Conservation (phyloP, 2,888 invertebrate species). For the Phaonia tiefii region DNA sequence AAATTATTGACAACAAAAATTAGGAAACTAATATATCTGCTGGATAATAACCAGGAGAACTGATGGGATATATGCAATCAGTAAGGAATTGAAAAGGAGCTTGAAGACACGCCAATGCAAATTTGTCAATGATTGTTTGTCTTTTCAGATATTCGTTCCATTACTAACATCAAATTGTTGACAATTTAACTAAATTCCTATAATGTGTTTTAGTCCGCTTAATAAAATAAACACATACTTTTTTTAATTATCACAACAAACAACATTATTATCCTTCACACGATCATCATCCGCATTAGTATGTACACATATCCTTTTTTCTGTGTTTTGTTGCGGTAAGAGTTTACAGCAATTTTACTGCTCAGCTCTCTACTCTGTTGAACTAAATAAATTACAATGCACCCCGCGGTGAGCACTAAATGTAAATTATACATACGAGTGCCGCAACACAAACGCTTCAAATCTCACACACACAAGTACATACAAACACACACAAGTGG, state of each 20-base stretch:
- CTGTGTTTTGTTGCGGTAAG: background rate
- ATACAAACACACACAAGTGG: background rate
- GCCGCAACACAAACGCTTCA: slow-evolving; percentile 16
- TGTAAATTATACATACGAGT: slow-evolving; percentile 52
- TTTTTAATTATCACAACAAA: slow-evolving; percentile 35
- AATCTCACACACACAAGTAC: background rate
- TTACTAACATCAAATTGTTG: too few relatives aligned
- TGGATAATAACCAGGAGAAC: slow-evolving; percentile 16
- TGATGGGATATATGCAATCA: slow-evolving; percentile 32
- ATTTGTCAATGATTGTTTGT: too few relatives aligned
- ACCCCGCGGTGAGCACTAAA: slow-evolving; percentile 61
- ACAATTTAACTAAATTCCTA: too few relatives aligned
- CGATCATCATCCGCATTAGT: background rate
- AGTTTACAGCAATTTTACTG: slow-evolving; percentile 8
- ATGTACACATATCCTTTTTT: background rate
- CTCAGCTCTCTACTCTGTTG: slow-evolving; percentile 47
- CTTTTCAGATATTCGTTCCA: too few relatives aligned
- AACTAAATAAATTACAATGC: slow-evolving; percentile 66
- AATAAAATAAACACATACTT: slow-evolving; percentile 27
- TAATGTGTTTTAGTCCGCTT: background rate
- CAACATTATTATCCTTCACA: background rate
- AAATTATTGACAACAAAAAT: slow-evolving; percentile 34
- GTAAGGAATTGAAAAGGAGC: slow-evolving; percentile 12
- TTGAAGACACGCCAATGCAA: background rate
- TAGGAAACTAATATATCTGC: slow-evolving; percentile 26